Evolutionary conservation across 2,888 invertebrate species (phyloP), one percentile per base, ranked within the genome.

Genomic region (Alsophila aescularia): DNA sequence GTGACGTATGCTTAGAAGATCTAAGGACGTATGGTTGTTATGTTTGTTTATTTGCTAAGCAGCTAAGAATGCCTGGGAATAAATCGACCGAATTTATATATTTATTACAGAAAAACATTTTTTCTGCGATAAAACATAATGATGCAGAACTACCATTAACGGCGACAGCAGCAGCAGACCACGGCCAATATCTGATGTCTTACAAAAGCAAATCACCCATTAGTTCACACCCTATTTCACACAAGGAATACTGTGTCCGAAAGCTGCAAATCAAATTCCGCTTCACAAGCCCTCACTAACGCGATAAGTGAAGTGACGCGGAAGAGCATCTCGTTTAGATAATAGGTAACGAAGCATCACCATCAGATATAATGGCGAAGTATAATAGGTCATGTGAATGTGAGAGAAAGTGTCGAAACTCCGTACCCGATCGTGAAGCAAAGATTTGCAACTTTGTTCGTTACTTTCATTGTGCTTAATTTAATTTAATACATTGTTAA

Each of bases 401-500:
- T 37, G 45, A 64, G 75, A 66, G 75, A 77, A 78, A 79, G 75
- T 70, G 57, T 57, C 58, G 66, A 66, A 69, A 66, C 53, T 58
- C 62, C 48, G 43, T 45, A 55, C 52, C 55, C 37, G 40, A 62
- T 49, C 58, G 50, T 53, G 51, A 55, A 32, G 47, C 35, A 35
- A 60, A 52, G 44, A 42, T 59, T 52, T 53, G 55, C 40, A 44
- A 40, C 49, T 18, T 36, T 48, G 18, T 40, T 34, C 32, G 53
- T 41, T n/a, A n/a, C 29, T 29, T 29, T 29, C 29, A 29, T 29
- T 10, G 5, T 24, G 8, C n/a, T 24, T 24, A 24, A 5, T 24
- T 24, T 7, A 24, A n/a, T n/a, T n/a, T n/a, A n/a, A n/a, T n/a
- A n/a, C n/a, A n/a, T n/a, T n/a, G n/a, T n/a, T n/a, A n/a, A n/a